Conservation (phyloP, 2,888 invertebrate species). For the Tachina grossa region DNA sequence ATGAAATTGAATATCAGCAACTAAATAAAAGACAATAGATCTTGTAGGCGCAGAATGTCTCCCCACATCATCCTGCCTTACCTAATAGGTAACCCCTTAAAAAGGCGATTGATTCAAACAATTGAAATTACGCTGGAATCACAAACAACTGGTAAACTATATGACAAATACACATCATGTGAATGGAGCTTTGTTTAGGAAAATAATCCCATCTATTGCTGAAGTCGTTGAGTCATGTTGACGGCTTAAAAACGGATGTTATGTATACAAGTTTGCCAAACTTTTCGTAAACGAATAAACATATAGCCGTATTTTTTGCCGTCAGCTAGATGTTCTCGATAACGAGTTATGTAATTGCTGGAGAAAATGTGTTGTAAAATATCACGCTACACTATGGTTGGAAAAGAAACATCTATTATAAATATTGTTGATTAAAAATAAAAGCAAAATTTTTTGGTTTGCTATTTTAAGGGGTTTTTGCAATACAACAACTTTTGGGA, state of each 20-base stretch:
- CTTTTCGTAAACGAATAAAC: not conserved
- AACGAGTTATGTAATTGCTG: not conserved
- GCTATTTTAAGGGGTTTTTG: not conserved
- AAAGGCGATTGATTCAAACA: not conserved
- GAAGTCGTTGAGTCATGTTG: not conserved
- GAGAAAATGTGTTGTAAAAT: slow-evolving; percentile 2
- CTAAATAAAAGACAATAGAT: no score
- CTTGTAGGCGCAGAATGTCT: no score
- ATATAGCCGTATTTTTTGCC: not conserved
- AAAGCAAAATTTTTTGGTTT: slow-evolving; percentile 9
- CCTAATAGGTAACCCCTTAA: no score
- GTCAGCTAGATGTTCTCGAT: not conserved
- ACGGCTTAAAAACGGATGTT: not conserved
- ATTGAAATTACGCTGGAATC: not conserved
- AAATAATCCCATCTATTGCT: not conserved
- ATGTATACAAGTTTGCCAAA: not conserved
- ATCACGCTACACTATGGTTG: slow-evolving; percentile 22
- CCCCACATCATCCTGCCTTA: no score
- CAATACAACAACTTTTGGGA: slow-evolving; percentile 12
- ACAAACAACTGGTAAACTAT: not conserved
- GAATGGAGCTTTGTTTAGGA: not conserved
- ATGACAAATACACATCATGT: slow-evolving; percentile 1
- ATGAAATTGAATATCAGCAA: no score
- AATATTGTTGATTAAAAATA: slow-evolving; percentile 4
- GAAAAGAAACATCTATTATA: not conserved